phyloP scores from a whole-genome alignment of 2,888 invertebrate species.

The Hirtodrosophila alboralis region DNA sequence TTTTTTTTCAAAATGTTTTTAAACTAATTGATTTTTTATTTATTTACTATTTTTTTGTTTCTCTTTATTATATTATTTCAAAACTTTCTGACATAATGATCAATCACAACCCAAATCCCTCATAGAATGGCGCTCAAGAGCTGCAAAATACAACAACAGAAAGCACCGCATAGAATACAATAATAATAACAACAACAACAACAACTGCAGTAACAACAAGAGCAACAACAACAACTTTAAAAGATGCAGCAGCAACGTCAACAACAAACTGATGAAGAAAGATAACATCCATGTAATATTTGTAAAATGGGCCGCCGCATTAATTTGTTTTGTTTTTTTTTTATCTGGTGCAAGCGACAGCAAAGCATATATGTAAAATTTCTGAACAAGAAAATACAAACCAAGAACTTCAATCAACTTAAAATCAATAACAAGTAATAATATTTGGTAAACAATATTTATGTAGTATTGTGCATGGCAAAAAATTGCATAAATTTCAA shows the following conservation, averaged over 20 bases:
- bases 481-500: conserved; percentile 50
- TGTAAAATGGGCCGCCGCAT: conserved; percentile 48
- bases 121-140: conserved; percentile 83
- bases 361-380: conserved; percentile 47
- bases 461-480: conserved; percentile 27
- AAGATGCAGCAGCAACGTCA: conserved; percentile 26
- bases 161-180: conserved; percentile 82
- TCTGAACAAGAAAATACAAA: conserved; percentile 20
- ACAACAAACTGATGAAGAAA: conserved; percentile 22
- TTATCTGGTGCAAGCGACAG: conserved; percentile 41
- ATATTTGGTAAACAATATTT: conserved; percentile 43
- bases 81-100: conserved; percentile 33
- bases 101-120: conserved; percentile 2
- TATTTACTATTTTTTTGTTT: conserved; percentile 37
- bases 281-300: conserved; percentile 26
- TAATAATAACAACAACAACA: conserved; percentile 26
- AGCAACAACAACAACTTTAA: conserved; percentile 11
- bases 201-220: conserved; percentile 5
- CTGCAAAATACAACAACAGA: conserved; percentile 84
- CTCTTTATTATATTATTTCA: conserved; percentile 39
- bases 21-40: conserved; percentile 29
- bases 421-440: conserved; percentile 40
- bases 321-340: conserved; percentile 42
- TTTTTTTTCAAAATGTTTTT: conserved; percentile 13
- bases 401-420: conserved; percentile 18